Conservation (phyloP, 2,113 vertebrate species). For the Sturnira hondurensis region DNA sequence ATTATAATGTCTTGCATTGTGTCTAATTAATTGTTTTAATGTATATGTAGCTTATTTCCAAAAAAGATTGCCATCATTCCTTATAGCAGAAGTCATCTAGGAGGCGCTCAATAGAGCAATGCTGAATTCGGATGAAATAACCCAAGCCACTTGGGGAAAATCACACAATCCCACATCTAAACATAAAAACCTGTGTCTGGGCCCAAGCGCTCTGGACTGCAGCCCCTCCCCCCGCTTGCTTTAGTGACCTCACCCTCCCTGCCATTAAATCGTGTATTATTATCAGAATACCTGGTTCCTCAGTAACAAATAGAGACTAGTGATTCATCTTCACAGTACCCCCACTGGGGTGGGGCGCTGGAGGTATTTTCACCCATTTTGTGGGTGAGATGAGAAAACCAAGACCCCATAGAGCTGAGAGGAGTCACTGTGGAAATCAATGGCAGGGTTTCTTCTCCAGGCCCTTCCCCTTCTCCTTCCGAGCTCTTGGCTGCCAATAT, state of each 20-base stretch:
- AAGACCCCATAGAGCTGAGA: background rate
- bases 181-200: background rate
- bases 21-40: constrained; percentile 48
- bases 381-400: constrained; percentile 56
- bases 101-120: background rate
- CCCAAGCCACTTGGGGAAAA: background rate
- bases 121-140: constrained; percentile 4
- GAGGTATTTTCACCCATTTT: constrained; percentile 19
- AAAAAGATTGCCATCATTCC: constrained; percentile 4
- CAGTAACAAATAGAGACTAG: constrained; percentile 49
- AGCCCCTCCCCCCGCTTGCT: background rate
- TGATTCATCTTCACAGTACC: constrained; percentile 20
- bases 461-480: constrained; percentile 42
- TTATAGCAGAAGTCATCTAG: background rate
- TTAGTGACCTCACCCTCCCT: constrained; percentile 41
- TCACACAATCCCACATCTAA: background rate
- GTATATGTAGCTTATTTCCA: constrained; percentile 4
- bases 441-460: background rate
- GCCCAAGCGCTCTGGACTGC: background rate
- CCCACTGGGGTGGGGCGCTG: background rate
- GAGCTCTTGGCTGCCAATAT: constrained; percentile 23
- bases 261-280: constrained; percentile 66
- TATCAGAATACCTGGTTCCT: constrained; percentile 63
- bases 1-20: background rate
- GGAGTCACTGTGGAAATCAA: constrained; percentile 48